These are phyloP conservation scores for Tetragonisca angustula DNA, from an alignment of 2,888 invertebrate genomes.

Conservation along the genomic window DNA sequence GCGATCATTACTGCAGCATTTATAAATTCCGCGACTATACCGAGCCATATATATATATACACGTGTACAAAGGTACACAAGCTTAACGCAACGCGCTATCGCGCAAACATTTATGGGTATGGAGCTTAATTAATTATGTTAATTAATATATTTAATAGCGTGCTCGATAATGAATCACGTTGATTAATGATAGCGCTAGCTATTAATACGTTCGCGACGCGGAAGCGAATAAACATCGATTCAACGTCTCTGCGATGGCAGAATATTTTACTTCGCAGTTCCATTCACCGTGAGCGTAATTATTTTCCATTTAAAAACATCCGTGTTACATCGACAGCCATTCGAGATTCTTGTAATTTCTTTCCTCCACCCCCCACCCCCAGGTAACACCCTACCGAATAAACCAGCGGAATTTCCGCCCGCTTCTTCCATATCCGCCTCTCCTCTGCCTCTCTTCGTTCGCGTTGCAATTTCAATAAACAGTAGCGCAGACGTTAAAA, in stretches of 20 bases:
- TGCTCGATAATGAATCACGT: slow-evolving; percentile 32
- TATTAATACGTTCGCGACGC: background rate
- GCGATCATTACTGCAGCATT: background rate
- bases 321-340: background rate
- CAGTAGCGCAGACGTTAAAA: slow-evolving; percentile 28
- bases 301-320: slow-evolving; percentile 26
- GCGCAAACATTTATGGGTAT: slow-evolving; percentile 25
- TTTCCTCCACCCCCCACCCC: too few species aligned
- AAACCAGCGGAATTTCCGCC: slow-evolving; percentile 12
- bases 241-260: background rate
- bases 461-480: slow-evolving; percentile 37
- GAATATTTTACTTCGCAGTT: background rate
- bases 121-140: slow-evolving; percentile 32
- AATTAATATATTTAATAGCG: slow-evolving; percentile 33
- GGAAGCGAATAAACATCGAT: slow-evolving; percentile 6
- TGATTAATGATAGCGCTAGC: slow-evolving; percentile 25
- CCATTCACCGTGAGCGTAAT: background rate
- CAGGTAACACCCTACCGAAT: background rate
- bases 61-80: background rate
- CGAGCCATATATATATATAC: too few species aligned
- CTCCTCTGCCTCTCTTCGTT: background rate
- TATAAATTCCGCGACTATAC: background rate
- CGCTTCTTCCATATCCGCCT: slow-evolving; percentile 5
- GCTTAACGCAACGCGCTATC: background rate
- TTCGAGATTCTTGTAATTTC: background rate